These are phyloP conservation scores for Hippopotamus amphibius DNA, from an alignment of 2,113 vertebrate genomes.

Conservation along the genomic window DNA sequence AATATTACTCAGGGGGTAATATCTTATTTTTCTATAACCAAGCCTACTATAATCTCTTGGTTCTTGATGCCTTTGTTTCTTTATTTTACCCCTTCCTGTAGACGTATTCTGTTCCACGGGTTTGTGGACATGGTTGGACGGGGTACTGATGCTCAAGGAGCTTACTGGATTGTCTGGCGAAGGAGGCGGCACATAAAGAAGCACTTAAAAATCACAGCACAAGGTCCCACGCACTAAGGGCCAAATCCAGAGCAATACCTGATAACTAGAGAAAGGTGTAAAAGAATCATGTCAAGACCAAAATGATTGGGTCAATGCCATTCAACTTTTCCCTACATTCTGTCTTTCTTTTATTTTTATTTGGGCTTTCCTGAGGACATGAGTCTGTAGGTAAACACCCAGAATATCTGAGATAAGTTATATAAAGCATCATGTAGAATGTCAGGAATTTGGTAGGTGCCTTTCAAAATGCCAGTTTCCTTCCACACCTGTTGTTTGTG, in stretches of 20 bases:
- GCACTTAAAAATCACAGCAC: not conserved
- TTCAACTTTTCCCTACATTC: not conserved
- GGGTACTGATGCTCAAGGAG: not conserved
- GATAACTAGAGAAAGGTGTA: not conserved
- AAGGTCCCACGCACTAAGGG: not conserved
- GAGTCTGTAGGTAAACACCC: not conserved
- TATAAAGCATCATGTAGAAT: not conserved
- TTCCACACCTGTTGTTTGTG: not conserved
- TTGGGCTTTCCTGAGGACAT: not conserved
- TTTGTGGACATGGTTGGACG: not conserved
- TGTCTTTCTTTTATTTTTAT: not conserved
- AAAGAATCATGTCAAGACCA: not conserved
- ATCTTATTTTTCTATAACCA: not conserved
- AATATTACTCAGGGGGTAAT: not conserved
- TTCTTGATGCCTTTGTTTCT: not conserved
- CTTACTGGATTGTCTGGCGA: not conserved
- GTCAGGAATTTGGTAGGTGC: not conserved
- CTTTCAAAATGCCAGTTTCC: not conserved
- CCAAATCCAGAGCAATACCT: not conserved
- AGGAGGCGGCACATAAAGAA: not conserved
- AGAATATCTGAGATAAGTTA: not conserved
- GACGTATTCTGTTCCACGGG: not conserved
- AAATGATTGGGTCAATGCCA: not conserved
- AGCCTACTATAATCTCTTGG: not conserved
- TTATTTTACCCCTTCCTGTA: not conserved